Base-by-base conservation (phyloP, 2,797 vertebrate genomes). In the Limosa lapponica region DNA sequence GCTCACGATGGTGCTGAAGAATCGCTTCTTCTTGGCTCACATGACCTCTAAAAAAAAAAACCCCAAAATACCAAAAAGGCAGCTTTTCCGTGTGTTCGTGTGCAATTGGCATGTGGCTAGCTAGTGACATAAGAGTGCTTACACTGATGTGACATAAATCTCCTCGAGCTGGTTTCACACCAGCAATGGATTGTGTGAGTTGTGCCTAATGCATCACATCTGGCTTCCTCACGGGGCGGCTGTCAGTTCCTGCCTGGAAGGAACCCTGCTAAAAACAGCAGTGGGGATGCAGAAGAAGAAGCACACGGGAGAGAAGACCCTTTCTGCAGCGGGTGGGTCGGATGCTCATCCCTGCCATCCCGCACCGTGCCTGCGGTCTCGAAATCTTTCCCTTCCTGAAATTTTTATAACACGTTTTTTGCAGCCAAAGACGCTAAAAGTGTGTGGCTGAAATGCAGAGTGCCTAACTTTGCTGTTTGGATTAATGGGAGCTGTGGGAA, bases 31-130 rank as follows among this genome's bases (percentile, higher is more conserved):
- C 17, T 69, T 8, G 3, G 75, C 51, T 91, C 43, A 82, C 15
- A 0, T 36, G 39, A n/a, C 32, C 27, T 70, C 48, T 5, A 0
- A 30, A 74, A 59, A 51, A 67, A 0, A 28, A 11, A 37, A 36
- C 16, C 25, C 8, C 5, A 59, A 57, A 61, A 46, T 37, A 69
- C 17, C 11, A 46, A 73, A 93, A 32, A 7, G 2, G 2, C 28
- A 73, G 16, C 59, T 65, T 30, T 89, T 84, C 28, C 1, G 0
- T 41, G 83, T 17, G 15, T 58, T 55, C 5, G 0, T 37, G 46
- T 87, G 51, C 57, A 74, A 4, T 0, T 84, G 73, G 19, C 34
- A 6, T 48, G 32, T 49, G 62, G 34, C 18, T 30, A 46, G 15
- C 25, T 18, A 46, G 36, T 74, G 78, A 67, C 25, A 8, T 30